Percentiles rank a stretch among this genome's conserved stretches.
Conservation (phyloP, 2,888 invertebrate genomes). For the Meghimatium bilineatum region DNA sequence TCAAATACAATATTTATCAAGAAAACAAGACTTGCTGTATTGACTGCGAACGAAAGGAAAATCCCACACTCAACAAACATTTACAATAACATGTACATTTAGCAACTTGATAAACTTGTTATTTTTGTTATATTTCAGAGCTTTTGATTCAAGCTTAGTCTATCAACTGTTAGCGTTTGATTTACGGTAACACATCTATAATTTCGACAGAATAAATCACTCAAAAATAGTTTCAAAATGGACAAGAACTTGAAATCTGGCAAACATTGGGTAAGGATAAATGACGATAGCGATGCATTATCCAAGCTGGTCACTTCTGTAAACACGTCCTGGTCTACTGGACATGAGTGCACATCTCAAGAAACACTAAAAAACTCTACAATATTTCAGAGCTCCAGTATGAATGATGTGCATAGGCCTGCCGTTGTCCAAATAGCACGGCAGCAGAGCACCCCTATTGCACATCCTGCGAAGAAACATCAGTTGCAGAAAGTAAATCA, state of each 20-base stretch:
- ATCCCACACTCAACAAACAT: too few relatives aligned
- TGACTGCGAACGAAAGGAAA: too few relatives aligned
- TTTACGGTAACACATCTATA: too few relatives aligned
- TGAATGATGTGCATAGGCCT: slow-evolving; percentile 6
- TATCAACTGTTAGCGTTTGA: too few relatives aligned
- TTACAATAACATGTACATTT: too few relatives aligned
- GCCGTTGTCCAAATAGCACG: neutral
- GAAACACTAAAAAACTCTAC: neutral
- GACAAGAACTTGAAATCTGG: neutral
- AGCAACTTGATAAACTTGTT: too few relatives aligned
- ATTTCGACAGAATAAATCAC: too few relatives aligned
- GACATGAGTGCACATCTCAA: neutral
- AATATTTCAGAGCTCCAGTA: neutral
- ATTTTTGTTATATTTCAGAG: too few relatives aligned
- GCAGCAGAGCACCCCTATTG: neutral
- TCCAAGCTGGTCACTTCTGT: neutral
- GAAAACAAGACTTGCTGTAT: too few relatives aligned
- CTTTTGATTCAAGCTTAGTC: too few relatives aligned
- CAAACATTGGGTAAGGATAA: neutral
- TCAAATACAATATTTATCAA: too few relatives aligned
- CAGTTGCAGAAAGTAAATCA: neutral
- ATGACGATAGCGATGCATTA: neutral
- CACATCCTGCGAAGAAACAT: neutral
- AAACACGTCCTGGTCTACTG: neutral
- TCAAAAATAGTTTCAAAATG: neutral